These are phyloP conservation scores for Phaethornis superciliosus DNA, from an alignment of 2,113 vertebrate genomes.

Conservation along the genomic window DNA sequence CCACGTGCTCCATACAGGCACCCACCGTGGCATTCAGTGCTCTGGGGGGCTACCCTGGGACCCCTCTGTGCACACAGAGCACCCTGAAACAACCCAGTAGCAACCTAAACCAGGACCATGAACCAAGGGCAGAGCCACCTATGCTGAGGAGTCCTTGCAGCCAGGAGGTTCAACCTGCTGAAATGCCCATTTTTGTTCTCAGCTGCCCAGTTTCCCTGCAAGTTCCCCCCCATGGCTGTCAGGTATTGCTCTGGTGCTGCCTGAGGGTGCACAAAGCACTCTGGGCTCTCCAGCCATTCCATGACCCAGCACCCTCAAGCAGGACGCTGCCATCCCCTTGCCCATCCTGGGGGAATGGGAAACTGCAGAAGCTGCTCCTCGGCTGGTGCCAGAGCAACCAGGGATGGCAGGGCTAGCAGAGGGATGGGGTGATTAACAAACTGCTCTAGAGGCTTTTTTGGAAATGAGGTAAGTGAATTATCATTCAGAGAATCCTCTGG, in stretches of 20 bases:
- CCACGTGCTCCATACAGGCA: not conserved
- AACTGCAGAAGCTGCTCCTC: not conserved
- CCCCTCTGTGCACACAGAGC: not conserved
- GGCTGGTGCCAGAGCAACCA: not conserved
- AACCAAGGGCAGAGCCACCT: not conserved
- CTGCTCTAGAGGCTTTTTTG: not conserved
- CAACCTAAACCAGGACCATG: not conserved
- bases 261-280: not conserved
- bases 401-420: not conserved
- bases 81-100: not conserved
- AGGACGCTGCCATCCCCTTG: conserved; percentile 38
- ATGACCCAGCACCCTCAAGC: conserved; percentile 8
- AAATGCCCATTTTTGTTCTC: not conserved
- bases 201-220: not conserved
- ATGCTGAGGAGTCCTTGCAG: not conserved
- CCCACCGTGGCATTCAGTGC: not conserved
- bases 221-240: not conserved
- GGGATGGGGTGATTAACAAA: not conserved
- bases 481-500: conserved; percentile 28
- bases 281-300: not conserved
- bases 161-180: not conserved
- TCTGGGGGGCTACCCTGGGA: not conserved
- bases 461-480: conserved; percentile 36
- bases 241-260: not conserved
- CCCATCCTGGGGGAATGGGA: conserved; percentile 12